phyloP scores from a whole-genome alignment of 2,888 invertebrate species.

The Ecdyonurus torrentis region DNA sequence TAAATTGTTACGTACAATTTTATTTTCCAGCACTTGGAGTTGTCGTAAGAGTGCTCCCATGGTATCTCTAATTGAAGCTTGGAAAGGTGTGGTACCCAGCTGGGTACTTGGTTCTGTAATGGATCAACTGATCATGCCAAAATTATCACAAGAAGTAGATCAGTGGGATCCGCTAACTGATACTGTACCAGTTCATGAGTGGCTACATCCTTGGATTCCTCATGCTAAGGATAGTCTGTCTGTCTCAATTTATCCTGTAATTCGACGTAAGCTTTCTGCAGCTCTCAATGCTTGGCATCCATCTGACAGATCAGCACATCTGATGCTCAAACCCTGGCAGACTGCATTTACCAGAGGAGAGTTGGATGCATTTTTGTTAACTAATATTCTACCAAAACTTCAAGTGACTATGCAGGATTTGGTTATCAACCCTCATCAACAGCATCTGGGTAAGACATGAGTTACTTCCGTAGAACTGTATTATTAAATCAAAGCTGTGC shows the following conservation, averaged over 20 bases:
- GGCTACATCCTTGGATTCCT: slow-evolving; percentile 95
- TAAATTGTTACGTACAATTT: too few species aligned
- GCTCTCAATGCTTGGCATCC: slow-evolving; percentile 93
- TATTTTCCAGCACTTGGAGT: slow-evolving; percentile 59
- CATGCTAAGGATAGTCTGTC: slow-evolving; percentile 27
- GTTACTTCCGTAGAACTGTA: background rate
- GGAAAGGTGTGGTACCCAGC: slow-evolving; percentile 61
- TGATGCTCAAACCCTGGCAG: slow-evolving; percentile 84
- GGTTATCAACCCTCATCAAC: slow-evolving; percentile 54
- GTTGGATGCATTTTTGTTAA: slow-evolving; percentile 64
- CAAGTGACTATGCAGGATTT: slow-evolving; percentile 45
- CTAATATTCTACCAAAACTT: slow-evolving; percentile 80
- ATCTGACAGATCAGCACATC: slow-evolving; percentile 78
- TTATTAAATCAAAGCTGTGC: too few species aligned
- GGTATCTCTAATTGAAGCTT: slow-evolving; percentile 60
- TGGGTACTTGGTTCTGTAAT: slow-evolving; percentile 73
- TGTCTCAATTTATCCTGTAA: slow-evolving; percentile 64
- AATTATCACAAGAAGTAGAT: slow-evolving; percentile 49
- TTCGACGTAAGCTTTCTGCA: slow-evolving; percentile 75
- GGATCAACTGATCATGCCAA: slow-evolving; percentile 66
- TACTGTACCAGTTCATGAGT: slow-evolving; percentile 85
- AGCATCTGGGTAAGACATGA: slow-evolving; percentile 38
- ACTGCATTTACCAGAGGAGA: slow-evolving; percentile 55
- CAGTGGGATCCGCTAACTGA: slow-evolving; percentile 94
- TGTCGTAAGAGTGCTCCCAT: slow-evolving; percentile 63